These are phyloP conservation scores for Diaprepes abbreviatus DNA, from an alignment of 2,888 invertebrate species.

Conservation along the genomic window DNA sequence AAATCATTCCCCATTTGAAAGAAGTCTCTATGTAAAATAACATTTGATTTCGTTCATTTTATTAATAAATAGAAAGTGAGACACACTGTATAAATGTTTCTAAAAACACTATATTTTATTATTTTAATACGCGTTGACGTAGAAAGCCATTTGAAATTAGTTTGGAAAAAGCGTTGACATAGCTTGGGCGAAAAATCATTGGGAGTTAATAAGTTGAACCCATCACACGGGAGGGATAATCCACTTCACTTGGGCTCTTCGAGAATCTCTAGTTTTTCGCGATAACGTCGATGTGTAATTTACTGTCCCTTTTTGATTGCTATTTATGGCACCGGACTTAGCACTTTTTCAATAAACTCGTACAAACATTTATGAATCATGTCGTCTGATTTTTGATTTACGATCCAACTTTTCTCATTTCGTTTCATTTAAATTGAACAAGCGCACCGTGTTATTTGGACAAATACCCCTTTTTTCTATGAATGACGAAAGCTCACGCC, in stretches of 20 bases:
- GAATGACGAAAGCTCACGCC: slow-evolving; percentile 2
- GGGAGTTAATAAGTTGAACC: slow-evolving; percentile 65
- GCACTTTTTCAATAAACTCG: slow-evolving; percentile 59
- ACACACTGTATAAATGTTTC: too few species aligned
- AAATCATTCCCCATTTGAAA: too few species aligned
- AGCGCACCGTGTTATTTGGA: slow-evolving; percentile 16
- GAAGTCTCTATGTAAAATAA: too few species aligned
- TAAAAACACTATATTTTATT: too few species aligned
- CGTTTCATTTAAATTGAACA: slow-evolving; percentile 39
- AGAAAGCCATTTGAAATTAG: not conserved
- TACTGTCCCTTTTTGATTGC: slow-evolving; percentile 65
- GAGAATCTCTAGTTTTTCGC: slow-evolving; percentile 64
- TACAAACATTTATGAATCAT: slow-evolving; percentile 53
- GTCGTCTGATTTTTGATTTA: slow-evolving; percentile 49
- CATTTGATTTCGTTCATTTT: too few species aligned
- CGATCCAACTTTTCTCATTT: slow-evolving; percentile 44
- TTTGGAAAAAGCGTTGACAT: slow-evolving; percentile 60
- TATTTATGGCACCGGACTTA: slow-evolving; percentile 61
- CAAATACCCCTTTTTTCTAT: slow-evolving; percentile 9
- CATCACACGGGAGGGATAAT: slow-evolving; percentile 64
- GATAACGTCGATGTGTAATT: slow-evolving; percentile 66
- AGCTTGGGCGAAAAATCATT: slow-evolving; percentile 61
- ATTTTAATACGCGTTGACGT: too few species aligned
- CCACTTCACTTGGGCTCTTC: slow-evolving; percentile 65
- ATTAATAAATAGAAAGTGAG: too few species aligned